Conservation (phyloP, 2,113 vertebrate species). For the Perca flavescens region DNA sequence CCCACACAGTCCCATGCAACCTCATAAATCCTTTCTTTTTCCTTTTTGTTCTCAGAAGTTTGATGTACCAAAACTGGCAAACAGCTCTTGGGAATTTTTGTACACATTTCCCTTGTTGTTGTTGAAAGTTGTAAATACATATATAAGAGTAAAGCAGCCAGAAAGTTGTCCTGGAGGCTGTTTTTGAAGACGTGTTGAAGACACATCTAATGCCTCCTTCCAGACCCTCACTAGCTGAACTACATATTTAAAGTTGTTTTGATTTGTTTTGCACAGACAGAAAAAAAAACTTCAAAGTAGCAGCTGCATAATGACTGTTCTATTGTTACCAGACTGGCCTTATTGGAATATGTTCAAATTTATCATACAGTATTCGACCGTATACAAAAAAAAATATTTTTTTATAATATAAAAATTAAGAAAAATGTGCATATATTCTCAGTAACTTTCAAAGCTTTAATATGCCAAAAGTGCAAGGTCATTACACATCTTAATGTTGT, state of each 20-base stretch:
- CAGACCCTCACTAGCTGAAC: neutral
- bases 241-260: conserved; percentile 20
- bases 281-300: neutral
- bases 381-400: too few species aligned
- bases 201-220: conserved; percentile 11
- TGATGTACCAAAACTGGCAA: neutral
- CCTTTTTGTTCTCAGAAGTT: conserved; percentile 17
- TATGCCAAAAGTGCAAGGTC: neutral
- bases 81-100: neutral
- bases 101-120: neutral
- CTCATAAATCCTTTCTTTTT: conserved; percentile 26
- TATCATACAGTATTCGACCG: too few species aligned
- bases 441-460: too few species aligned
- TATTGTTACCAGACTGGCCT: neutral
- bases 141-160: neutral
- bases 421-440: neutral
- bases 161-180: conserved; percentile 8
- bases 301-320: neutral
- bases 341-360: neutral
- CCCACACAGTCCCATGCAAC: conserved; percentile 7
- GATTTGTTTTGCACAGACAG: conserved; percentile 7
- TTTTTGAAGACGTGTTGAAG: conserved; percentile 7
- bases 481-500: neutral
- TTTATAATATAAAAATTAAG: too few species aligned
- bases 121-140: neutral